A percentile compares a stretch with the other conserved stretches of the same genome.
Evolutionary conservation across 2,797 vertebrate genomes (phyloP).

Genomic region (Limosa lapponica): DNA sequence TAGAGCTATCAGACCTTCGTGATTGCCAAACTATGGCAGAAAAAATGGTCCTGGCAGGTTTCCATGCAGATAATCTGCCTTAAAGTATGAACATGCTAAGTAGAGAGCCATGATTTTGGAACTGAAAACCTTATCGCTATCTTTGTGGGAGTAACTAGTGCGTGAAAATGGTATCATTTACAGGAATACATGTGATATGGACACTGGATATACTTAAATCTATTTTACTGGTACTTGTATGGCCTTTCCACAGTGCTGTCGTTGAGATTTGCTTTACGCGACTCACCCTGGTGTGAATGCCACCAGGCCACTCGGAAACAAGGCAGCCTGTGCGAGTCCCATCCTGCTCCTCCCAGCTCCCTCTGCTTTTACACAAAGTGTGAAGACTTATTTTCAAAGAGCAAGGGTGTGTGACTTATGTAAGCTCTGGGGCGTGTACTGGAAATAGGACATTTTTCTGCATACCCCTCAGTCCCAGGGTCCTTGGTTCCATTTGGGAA

Average conservation of each 20-base stretch:
- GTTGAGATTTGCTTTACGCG: not conserved
- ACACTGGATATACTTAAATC: not conserved
- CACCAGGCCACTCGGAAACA: not conserved
- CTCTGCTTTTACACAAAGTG: not conserved
- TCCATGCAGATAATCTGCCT: not conserved
- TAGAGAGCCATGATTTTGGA: not conserved
- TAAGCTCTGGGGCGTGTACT: not conserved
- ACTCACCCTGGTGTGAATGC: not conserved
- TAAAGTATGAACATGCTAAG: not conserved
- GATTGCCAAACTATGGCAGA: slow-evolving; percentile 16
- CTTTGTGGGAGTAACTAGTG: not conserved
- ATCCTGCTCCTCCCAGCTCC: not conserved
- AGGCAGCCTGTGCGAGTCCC: not conserved
- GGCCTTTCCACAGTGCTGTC: not conserved
- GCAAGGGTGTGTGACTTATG: not conserved
- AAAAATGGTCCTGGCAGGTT: not conserved
- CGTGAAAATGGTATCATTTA: not conserved
- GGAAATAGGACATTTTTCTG: not conserved
- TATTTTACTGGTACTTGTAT: not conserved
- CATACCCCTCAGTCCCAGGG: rapidly evolving
- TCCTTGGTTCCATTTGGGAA: not conserved
- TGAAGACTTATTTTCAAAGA: not conserved
- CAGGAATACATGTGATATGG: not conserved
- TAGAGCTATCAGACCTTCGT: not conserved
- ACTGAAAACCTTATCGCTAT: not conserved